These are phyloP conservation scores for Pogoniulus pusillus DNA, from an alignment of 2,797 vertebrate species.

Conservation along the genomic window DNA sequence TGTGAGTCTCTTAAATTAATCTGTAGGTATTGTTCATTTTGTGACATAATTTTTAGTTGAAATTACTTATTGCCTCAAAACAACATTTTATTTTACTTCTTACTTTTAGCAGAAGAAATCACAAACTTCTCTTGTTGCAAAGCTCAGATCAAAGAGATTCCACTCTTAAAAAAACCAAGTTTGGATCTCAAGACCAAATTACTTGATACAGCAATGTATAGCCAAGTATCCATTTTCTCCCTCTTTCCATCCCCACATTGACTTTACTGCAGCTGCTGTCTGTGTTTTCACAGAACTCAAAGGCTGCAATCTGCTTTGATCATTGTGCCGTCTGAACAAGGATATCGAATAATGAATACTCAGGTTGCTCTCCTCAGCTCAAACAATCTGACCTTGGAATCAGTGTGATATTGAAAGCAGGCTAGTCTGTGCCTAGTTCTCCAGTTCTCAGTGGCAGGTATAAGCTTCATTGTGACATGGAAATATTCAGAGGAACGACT, in stretches of 20 bases:
- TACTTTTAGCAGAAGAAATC: neutral
- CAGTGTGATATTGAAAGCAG: neutral
- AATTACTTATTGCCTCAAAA: neutral
- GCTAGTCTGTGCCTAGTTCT: neutral
- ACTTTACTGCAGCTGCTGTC: neutral
- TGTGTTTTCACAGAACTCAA: neutral
- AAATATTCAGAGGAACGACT: conserved; percentile 4
- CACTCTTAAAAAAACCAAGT: neutral
- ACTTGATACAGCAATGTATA: neutral
- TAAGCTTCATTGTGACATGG: neutral
- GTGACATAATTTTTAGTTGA: neutral
- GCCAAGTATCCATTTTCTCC: neutral
- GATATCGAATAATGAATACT: neutral
- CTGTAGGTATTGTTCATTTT: neutral
- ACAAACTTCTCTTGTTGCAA: neutral
- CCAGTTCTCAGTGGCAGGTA: neutral
- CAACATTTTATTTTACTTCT: neutral
- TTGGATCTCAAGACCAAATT: neutral
- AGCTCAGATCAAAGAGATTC: neutral
- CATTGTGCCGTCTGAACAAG: neutral
- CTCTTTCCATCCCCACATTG: neutral
- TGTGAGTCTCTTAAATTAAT: neutral
- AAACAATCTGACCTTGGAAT: neutral
- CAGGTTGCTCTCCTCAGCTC: neutral
- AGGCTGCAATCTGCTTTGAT: neutral